Conservation (phyloP, 2,888 invertebrate species). For the Melieria omissa region DNA sequence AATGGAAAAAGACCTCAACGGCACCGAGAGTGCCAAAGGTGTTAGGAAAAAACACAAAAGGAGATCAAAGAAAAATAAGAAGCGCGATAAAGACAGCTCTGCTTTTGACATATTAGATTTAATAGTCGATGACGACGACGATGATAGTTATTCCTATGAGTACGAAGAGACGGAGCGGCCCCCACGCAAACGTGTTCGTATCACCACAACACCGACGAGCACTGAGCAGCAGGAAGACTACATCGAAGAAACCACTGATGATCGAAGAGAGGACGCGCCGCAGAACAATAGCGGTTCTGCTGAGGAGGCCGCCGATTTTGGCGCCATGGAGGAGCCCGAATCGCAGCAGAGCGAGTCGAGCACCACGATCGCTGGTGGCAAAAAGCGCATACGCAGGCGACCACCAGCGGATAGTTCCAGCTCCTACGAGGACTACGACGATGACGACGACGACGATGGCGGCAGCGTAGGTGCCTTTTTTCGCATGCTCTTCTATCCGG, state of each 20-base stretch:
- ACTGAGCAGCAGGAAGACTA: slow-evolving; percentile 26
- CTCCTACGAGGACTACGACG: slow-evolving; percentile 48
- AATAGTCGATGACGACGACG: slow-evolving; percentile 41
- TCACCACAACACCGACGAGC: slow-evolving; percentile 11
- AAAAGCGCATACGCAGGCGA: slow-evolving; percentile 54
- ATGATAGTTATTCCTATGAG: slow-evolving; percentile 45
- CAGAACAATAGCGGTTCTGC: slow-evolving; percentile 48
- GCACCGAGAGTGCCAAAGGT: slow-evolving; percentile 24
- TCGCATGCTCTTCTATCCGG: slow-evolving; percentile 61
- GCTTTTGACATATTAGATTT: slow-evolving; percentile 50
- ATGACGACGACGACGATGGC: slow-evolving; percentile 46
- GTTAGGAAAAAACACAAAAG: slow-evolving; percentile 1
- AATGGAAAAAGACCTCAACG: too few relatives aligned
- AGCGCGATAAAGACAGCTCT: slow-evolving; percentile 23
- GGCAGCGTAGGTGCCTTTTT: slow-evolving; percentile 56
- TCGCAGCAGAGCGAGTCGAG: slow-evolving; percentile 3
- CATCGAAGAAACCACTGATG: neutral
- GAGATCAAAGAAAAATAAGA: slow-evolving; percentile 30
- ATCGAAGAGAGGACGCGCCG: slow-evolving; percentile 42
- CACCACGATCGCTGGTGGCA: slow-evolving; percentile 45
- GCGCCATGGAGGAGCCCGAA: slow-evolving; percentile 48
- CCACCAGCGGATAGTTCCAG: slow-evolving; percentile 37
- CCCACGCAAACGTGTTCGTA: neutral
- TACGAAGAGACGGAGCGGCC: slow-evolving; percentile 40
- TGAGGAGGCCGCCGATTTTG: slow-evolving; percentile 53